Evolutionary conservation across 1,140 invertebrate genomes (phyloP), one percentile per base, ranked within the genome.

Genomic region (Ceratosolen fusciceps): DNA sequence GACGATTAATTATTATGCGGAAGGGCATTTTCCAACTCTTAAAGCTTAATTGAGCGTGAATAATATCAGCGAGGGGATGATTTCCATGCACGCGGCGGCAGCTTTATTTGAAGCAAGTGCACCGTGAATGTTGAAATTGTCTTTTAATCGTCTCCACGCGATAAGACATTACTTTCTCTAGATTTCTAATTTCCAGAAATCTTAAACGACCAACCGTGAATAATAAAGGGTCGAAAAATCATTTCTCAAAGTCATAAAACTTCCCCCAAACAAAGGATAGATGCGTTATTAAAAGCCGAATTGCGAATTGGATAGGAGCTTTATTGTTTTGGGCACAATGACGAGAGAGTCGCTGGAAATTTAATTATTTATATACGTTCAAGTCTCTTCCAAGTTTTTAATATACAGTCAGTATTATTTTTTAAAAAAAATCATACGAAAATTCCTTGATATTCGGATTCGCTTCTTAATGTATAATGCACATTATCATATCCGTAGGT

Each of bases 21-120:
- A 43, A 62, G 58, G 71, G 47, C 75, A 43, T 60, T 74, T 60
- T 12, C 26, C 43, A 47, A n/a, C 16, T 75, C 62, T 80, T 43
- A 74, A 77, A 81, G 80, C 73, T 81, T 81, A 81, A 81, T 81
- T 81, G 80, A 77, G 80, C 71, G 80, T 74, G 71, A 77, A 39
- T 81, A 81, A 81, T 81, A 77, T 81, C 73, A 58, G 68, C 26
- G 21, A 31, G 24, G 62, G 24, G 62, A 16, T 26, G 71, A 80
- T 75, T 75, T 56, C n/a, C 43, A 60, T 74, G 39, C 26, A 37
- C 29, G 24, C 49, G 52, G 14, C 37, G 1, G 52, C 49, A 56
- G n/a, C n/a, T n/a, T 70, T 77, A 68, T 77, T 70, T 29, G 52
- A 77, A 26, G 52, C 7, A 58, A 68, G 37, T n/a, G 9, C 29